These are phyloP conservation scores for Numida meleagris DNA, from an alignment of 2,113 vertebrate species.

Conservation along the genomic window DNA sequence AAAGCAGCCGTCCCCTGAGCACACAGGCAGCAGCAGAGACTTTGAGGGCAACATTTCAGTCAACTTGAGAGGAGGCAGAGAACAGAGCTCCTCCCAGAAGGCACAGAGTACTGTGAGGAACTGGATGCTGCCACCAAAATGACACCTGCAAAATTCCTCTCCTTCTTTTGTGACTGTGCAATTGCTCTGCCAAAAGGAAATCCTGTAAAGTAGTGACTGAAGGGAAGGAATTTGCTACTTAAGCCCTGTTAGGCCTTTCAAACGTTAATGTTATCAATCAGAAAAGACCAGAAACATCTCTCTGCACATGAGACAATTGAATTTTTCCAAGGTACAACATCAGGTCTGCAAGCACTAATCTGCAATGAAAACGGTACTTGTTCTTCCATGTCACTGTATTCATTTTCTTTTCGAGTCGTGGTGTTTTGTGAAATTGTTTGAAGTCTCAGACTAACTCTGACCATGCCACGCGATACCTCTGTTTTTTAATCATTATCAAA, in stretches of 20 bases:
- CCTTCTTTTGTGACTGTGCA: background rate
- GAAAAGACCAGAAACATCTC: background rate
- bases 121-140: background rate
- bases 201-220: background rate
- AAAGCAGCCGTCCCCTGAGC: background rate
- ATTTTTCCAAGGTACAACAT: background rate
- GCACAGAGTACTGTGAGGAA: background rate
- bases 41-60: background rate
- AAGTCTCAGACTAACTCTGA: background rate
- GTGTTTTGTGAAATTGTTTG: background rate
- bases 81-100: background rate
- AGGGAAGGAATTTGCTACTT: background rate
- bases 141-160: background rate
- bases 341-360: background rate
- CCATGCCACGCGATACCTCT: background rate
- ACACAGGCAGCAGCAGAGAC: background rate
- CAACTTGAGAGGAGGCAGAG: background rate
- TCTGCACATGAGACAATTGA: background rate
- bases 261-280: background rate
- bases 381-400: background rate
- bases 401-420: background rate
- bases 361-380: background rate
- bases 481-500: background rate
- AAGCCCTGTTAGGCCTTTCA: background rate
- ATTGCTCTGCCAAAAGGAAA: background rate